Conservation (phyloP, 2,888 invertebrate species). For the Oligia strigilis region DNA sequence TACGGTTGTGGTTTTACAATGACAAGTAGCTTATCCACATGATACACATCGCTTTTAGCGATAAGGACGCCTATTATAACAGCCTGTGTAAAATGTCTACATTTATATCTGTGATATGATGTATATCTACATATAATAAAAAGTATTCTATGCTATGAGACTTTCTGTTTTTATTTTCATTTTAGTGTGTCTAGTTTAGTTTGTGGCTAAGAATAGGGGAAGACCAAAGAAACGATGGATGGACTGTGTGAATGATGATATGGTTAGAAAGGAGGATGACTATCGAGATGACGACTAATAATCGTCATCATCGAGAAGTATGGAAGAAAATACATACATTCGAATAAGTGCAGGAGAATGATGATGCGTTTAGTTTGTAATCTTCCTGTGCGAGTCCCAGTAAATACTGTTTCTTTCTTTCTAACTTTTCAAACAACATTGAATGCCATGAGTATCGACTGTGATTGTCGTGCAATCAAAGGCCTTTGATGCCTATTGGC, state of each 20-base stretch:
- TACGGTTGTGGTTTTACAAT: constrained; percentile 64
- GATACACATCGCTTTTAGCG: constrained; percentile 2
- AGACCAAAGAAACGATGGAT: too few species aligned
- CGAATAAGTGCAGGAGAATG: too few species aligned
- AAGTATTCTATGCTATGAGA: neutral
- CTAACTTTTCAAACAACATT: constrained; percentile 18
- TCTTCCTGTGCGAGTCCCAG: neutral
- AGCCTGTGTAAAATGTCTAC: too few species aligned
- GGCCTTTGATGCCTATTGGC: constrained; percentile 1
- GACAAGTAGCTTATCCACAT: constrained; percentile 47
- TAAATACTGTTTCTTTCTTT: neutral
- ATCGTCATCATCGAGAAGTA: too few species aligned
- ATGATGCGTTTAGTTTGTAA: neutral
- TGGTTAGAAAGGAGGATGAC: too few species aligned
- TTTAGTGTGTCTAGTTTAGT: too few species aligned
- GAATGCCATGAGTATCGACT: too few species aligned
- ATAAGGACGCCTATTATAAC: too few species aligned
- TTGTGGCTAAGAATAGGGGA: too few species aligned
- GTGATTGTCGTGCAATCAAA: constrained; percentile 12
- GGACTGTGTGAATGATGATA: too few species aligned
- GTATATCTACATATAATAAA: neutral
- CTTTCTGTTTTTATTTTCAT: neutral
- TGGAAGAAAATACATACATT: too few species aligned
- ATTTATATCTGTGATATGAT: neutral
- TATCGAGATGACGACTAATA: too few species aligned